Evolutionary conservation across 2,888 invertebrate genomes (phyloP).

Genomic region (Callimorpha dominula): DNA sequence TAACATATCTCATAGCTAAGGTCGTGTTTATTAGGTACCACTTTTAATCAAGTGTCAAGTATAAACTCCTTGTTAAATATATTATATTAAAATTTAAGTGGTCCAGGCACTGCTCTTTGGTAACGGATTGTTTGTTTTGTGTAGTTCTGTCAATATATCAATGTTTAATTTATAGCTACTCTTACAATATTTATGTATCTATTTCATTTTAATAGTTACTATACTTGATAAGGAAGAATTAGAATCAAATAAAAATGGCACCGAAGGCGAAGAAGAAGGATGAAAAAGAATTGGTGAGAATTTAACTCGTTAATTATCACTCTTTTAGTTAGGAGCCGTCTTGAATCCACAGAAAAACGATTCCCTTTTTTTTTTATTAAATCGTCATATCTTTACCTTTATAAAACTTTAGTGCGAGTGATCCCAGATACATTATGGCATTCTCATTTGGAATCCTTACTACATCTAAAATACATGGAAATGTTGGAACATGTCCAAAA

Average conservation of each 20-base stretch:
- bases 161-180: background rate
- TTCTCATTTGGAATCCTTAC: too few relatives aligned
- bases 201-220: background rate
- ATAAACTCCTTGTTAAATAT: background rate
- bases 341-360: background rate
- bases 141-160: background rate
- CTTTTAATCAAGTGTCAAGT: background rate
- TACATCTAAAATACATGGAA: too few relatives aligned
- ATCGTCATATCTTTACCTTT: too few relatives aligned
- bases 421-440: too few relatives aligned
- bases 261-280: slow-evolving; percentile 7
- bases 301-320: background rate
- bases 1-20: too few relatives aligned
- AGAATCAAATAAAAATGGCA: background rate
- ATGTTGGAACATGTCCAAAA: too few relatives aligned
- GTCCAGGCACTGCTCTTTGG: background rate
- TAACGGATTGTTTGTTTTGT: background rate
- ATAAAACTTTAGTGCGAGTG: too few relatives aligned
- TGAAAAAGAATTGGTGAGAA: slow-evolving; percentile 11
- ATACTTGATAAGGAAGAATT: background rate
- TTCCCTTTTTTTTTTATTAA: too few relatives aligned
- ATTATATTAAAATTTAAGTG: background rate
- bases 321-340: background rate
- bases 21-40: too few relatives aligned
- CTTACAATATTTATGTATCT: background rate